Conservation (phyloP, 1,140 invertebrate genomes). For the Rhyacophila brunnea region DNA sequence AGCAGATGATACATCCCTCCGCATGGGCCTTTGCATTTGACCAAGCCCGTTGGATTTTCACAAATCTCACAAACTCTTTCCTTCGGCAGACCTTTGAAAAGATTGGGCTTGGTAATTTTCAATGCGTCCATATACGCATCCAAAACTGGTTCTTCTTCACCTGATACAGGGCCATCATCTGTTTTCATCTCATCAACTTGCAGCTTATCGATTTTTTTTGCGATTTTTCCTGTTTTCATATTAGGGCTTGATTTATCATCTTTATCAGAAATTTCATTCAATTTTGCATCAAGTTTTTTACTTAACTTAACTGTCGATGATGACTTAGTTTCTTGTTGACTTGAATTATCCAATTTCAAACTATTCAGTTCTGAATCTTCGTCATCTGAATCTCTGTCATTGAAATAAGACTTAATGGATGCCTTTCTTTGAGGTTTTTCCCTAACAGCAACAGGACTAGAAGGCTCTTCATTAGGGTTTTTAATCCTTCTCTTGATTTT, state of each 20-base stretch:
- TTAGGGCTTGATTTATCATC: constrained; percentile 14
- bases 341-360: not conserved
- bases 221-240: not conserved
- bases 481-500: constrained; percentile 15
- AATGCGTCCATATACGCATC: constrained; percentile 36
- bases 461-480: not conserved
- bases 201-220: not conserved
- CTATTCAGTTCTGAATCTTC: constrained; percentile 17
- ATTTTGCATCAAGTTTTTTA: not conserved
- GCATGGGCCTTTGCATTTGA: constrained; percentile 63
- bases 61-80: constrained; percentile 69
- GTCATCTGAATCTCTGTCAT: constrained; percentile 30
- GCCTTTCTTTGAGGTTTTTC: constrained; percentile 27
- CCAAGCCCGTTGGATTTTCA: constrained; percentile 58
- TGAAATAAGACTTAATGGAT: constrained; percentile 24
- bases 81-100: constrained; percentile 60
- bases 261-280: not conserved
- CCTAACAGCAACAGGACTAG: constrained; percentile 12
- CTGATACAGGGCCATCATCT: not conserved
- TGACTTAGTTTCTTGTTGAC: too few relatives aligned
- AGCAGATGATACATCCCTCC: constrained; percentile 54
- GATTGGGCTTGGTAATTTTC: constrained; percentile 50
- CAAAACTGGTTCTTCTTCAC: constrained; percentile 1
- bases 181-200: not conserved
- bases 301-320: not conserved